Evolutionary conservation across 2,888 invertebrate genomes (phyloP), one percentile per base, ranked within the genome.

Genomic region (Diaphora mendica): DNA sequence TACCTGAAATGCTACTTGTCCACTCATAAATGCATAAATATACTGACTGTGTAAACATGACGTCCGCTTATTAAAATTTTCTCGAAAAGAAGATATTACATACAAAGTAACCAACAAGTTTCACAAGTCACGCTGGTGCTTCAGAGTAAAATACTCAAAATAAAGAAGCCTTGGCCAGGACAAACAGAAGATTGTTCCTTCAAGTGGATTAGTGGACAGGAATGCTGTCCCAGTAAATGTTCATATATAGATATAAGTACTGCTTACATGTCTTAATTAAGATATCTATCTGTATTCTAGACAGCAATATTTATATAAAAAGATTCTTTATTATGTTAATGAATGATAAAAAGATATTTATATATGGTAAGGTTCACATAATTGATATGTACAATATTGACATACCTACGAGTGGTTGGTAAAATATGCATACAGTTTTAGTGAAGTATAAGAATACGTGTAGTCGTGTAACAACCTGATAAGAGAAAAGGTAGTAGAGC

Each of bases 201-300:
- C 68, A 68, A 73, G 74, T 76, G 66, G 33, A 33, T 33, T 33
- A 3, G 33, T 33, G 1, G 77, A 71, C 75, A 75, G 84, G 83
- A 83, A 82, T 83, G 82, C 30, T 35, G 82, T 75, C 69, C 76
- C 70, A 77, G 76, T 74, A 71, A 77, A 77, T 71, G 67, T 71
- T 74, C 78, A 76, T 76, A 76, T 77, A 76, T 74, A 77, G 73
- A 76, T 79, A 78, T 78, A 62, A 62, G 23, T 64, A 82, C 75
- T 64, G 75, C 77, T 82, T 82, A 83, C 78, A 82, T 75, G 70
- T 62, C 74, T 80, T 83, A 85, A 85, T 85, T 80, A 83, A 85
- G 81, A 78, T 82, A 84, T 84, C 77, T 78, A 82, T 85, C 76
- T 81, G 75, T 77, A 80, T 79, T 79, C 78, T 77, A 70, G 42